phyloP scores from a whole-genome alignment of 1,140 invertebrate genomes.

The Coptotermes formosanus region DNA sequence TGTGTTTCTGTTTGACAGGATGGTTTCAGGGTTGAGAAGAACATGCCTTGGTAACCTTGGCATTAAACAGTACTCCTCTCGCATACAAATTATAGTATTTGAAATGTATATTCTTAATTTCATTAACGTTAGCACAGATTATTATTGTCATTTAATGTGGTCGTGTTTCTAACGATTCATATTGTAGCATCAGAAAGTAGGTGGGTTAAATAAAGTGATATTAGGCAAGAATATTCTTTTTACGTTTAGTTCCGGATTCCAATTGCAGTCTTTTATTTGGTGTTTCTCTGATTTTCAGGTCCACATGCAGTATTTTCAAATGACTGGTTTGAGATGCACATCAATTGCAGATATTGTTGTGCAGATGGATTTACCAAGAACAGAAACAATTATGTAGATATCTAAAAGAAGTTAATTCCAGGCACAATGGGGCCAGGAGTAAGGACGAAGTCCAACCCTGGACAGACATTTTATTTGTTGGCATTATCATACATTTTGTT shows the following conservation, averaged over 20 bases:
- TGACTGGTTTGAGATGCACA: neutral
- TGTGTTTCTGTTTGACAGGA: neutral
- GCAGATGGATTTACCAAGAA: neutral
- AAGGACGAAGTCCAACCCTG: neutral
- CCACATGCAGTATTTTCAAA: neutral
- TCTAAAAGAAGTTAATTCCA: conserved; percentile 2
- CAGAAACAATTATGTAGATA: neutral
- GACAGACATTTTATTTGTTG: neutral
- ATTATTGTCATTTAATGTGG: too few relatives aligned
- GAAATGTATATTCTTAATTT: neutral
- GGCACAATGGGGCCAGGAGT: conserved; percentile 26
- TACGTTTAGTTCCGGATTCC: neutral
- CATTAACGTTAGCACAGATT: too few relatives aligned
- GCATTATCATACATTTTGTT: neutral
- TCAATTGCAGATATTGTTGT: neutral
- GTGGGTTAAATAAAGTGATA: neutral
- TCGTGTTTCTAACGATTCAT: too few relatives aligned
- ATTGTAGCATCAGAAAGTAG: neutral
- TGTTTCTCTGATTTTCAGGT: neutral
- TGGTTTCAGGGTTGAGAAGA: neutral
- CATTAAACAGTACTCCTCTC: neutral
- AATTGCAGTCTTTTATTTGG: neutral
- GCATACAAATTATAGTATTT: neutral
- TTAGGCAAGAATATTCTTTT: neutral
- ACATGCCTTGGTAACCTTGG: neutral